Percentiles rank a stretch among this genome's conserved stretches.
Evolutionary conservation across 2,888 invertebrate species (phyloP).

Genomic region (Kryphioiulus occultus): DNA sequence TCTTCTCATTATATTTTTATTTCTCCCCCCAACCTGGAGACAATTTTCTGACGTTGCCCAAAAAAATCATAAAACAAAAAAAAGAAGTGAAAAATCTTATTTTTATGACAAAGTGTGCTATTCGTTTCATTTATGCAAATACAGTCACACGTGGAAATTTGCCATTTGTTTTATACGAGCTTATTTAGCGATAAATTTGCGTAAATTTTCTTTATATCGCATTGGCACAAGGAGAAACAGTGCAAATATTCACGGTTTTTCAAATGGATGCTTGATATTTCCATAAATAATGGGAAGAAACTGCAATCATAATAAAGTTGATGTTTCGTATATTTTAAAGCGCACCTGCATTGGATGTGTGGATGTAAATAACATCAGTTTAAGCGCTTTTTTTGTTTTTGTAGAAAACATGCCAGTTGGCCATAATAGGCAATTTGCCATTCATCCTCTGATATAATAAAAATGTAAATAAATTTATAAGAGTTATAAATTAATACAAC

Average conservation of each 20-base stretch:
- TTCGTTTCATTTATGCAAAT: conserved; percentile 15
- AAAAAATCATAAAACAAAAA: not conserved
- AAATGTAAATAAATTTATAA: not conserved
- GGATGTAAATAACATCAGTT: not conserved
- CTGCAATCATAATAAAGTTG: conserved; percentile 14
- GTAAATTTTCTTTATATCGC: not conserved
- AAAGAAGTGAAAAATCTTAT: not conserved
- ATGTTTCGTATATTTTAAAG: not conserved
- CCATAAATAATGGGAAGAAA: conserved; percentile 14
- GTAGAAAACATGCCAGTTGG: not conserved
- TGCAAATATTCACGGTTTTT: not conserved
- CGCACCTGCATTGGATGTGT: not conserved
- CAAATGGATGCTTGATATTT: not conserved
- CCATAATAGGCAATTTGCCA: not conserved
- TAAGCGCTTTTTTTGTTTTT: not conserved
- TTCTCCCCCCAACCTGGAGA: not conserved
- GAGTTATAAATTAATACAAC: not conserved
- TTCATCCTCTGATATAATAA: not conserved
- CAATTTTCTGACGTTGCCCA: not conserved
- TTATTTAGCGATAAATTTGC: not conserved
- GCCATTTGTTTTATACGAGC: not conserved
- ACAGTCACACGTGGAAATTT: not conserved
- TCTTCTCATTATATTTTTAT: not conserved
- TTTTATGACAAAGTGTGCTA: not conserved
- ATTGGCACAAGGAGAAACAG: not conserved